Evolutionary conservation across 2,797 vertebrate genomes (phyloP), one percentile per base, ranked within the genome.

Genomic region (Pygocentrus nattereri): DNA sequence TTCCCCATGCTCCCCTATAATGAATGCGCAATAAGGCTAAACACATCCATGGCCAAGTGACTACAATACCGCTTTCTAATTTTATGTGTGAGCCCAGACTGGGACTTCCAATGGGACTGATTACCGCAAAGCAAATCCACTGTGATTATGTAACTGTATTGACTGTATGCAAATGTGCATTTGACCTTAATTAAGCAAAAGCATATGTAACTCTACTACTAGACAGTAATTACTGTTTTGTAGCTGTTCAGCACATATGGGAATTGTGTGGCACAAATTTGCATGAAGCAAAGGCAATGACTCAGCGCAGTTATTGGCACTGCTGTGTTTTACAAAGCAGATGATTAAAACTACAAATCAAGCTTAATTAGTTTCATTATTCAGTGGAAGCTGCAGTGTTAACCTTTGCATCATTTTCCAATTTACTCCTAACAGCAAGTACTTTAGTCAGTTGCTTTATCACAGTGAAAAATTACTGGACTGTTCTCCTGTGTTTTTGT

Each of bases 101-200:
- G 30, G 30, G 62, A 4, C 18, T 65, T 65, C 16, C 30, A 65
- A 2, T 38, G 6, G 62, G 16, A 38, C 11, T 38, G 62, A 65
- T 65, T 34, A n/a, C 59, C 25, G 30, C 30, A 25, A 61, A 18
- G 27, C 59, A 61, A 61, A 30, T 61, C 59, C 59, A 30, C 31
- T 21, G 62, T 10, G 1, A n/a, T 81, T 71, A 81, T 44, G 23
- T 74, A 82, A 76, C 41, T 68, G 27, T 34, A 59, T 11, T 82
- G 65, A 44, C 44, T 64, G n/a, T 52, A 61, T n/a, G 64, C 56
- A 0, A 59, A n/a, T 15, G 16, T 70, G 44, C 25, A 50, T 50
- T 50, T 69, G 54, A 62, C 38, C 15, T 23, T 76, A 54, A 52
- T 71, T 44, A 76, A 82, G 59, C 11, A 30, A 62, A 70, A 38